These are phyloP conservation scores for Cyanoliseus patagonus DNA, from an alignment of 2,113 vertebrate species.

Conservation along the genomic window DNA sequence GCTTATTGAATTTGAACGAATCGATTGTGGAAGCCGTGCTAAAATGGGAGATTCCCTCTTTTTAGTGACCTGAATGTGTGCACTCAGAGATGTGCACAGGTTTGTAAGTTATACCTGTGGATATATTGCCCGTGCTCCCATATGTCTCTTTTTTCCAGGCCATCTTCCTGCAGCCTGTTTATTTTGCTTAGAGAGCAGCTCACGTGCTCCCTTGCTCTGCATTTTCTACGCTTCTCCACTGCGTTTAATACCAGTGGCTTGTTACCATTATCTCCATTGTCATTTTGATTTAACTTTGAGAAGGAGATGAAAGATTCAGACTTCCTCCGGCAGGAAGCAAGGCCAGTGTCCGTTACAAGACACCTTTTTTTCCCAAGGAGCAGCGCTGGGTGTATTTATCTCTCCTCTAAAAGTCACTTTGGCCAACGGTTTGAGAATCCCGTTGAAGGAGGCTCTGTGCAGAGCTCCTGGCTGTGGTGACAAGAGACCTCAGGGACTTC, in stretches of 20 bases:
- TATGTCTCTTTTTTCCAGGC: not conserved
- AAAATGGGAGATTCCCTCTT: not conserved
- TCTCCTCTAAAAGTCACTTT: conserved; percentile 37
- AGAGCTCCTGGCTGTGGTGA: conserved; percentile 30
- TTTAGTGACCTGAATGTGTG: not conserved
- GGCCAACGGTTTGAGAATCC: not conserved
- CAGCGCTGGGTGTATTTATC: not conserved
- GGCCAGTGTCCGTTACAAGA: not conserved
- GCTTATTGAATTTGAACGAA: not conserved
- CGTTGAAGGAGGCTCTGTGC: not conserved
- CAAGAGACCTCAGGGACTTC: conserved; percentile 66
- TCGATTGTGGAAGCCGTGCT: not conserved
- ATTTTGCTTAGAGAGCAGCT: not conserved
- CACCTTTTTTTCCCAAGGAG: not conserved
- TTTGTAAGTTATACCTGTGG: not conserved
- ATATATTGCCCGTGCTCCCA: not conserved
- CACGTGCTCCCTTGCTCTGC: not conserved
- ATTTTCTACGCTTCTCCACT: not conserved
- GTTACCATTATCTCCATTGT: not conserved
- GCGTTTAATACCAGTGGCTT: not conserved
- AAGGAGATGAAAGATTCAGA: not conserved
- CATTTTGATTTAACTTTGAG: not conserved
- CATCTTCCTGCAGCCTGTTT: not conserved
- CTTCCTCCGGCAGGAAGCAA: not conserved
- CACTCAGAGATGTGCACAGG: not conserved